A percentile compares a stretch with the other conserved stretches of the same genome.
phyloP scores from a whole-genome alignment of 2,797 vertebrate genomes.

The Phaenicophaeus curvirostris region DNA sequence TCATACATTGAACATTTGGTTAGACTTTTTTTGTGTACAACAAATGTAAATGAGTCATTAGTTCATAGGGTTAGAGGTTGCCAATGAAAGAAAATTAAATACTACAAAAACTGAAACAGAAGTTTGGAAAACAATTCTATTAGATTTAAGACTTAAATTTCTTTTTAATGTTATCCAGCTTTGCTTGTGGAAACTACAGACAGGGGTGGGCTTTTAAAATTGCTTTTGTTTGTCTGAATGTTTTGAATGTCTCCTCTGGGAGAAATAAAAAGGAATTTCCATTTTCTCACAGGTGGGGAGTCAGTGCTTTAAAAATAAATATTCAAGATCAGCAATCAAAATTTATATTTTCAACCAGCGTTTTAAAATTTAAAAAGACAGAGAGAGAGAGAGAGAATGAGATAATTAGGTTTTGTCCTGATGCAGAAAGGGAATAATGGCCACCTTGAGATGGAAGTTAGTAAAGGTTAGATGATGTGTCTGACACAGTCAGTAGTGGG shows the following conservation, averaged over 20 bases:
- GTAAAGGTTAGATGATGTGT: not conserved
- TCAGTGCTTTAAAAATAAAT: not conserved
- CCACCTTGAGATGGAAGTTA: not conserved
- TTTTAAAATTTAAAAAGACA: not conserved
- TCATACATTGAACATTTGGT: not conserved
- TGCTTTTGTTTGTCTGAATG: not conserved
- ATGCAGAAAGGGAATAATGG: not conserved
- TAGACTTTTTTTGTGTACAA: not conserved
- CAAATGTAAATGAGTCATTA: not conserved
- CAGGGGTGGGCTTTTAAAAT: fast-evolving
- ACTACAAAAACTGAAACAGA: not conserved
- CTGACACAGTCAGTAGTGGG: not conserved
- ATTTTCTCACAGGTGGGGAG: not conserved
- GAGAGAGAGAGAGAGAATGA: fast-evolving
- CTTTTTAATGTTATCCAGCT: not conserved
- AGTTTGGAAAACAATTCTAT: not conserved
- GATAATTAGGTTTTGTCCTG: not conserved
- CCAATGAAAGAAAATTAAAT: not conserved
- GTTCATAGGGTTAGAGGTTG: not conserved
- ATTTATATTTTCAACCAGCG: not conserved
- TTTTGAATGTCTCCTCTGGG: not conserved
- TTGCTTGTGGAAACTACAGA: not conserved
- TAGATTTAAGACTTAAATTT: not conserved
- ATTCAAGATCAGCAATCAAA: not conserved
- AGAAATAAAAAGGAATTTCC: not conserved